A percentile compares a stretch with the other conserved stretches of the same genome.
These are phyloP conservation scores for Drosophila anomalata DNA, from an alignment of 2,888 invertebrate genomes.

Conservation along the genomic window DNA sequence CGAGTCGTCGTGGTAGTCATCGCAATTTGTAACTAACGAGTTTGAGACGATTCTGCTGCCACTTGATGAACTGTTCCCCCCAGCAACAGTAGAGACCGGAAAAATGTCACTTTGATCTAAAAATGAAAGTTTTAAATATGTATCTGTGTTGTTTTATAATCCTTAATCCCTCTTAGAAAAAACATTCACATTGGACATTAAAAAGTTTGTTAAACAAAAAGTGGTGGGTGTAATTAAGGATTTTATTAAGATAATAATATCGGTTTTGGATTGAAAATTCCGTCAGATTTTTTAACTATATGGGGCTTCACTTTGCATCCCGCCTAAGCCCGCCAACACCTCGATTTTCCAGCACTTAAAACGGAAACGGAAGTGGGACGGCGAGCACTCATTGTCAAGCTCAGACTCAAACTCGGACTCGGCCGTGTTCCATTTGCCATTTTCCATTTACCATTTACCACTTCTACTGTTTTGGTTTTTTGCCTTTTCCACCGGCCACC, in stretches of 20 bases:
- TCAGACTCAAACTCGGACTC: conserved; percentile 63
- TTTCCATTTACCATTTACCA: conserved; percentile 27
- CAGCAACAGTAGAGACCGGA: conserved; percentile 31
- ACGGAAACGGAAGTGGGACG: conserved; percentile 69
- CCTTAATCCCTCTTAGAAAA: neutral
- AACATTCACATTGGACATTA: neutral
- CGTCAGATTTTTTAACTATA: neutral
- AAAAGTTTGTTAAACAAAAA: neutral
- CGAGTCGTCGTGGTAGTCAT: conserved; percentile 36
- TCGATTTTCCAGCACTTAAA: conserved; percentile 62
- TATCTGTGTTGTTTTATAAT: neutral
- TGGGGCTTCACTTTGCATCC: conserved; percentile 13
- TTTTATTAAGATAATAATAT: neutral
- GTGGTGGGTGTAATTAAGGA: neutral
- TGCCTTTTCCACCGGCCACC: conserved; percentile 7
- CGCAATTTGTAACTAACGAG: conserved; percentile 56
- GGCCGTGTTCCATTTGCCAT: conserved; percentile 53
- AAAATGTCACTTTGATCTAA: neutral
- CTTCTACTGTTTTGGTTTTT: conserved; percentile 43
- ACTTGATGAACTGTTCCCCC: conserved; percentile 60
- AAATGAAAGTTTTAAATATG: neutral
- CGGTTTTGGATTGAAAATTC: neutral
- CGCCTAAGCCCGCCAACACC: conserved; percentile 19
- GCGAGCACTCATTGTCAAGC: conserved; percentile 71
- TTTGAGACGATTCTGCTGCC: conserved; percentile 48